A percentile compares a stretch with the other conserved stretches of the same genome.
phyloP scores from a whole-genome alignment of 2,888 invertebrate genomes.

The Drosophila borborema region DNA sequence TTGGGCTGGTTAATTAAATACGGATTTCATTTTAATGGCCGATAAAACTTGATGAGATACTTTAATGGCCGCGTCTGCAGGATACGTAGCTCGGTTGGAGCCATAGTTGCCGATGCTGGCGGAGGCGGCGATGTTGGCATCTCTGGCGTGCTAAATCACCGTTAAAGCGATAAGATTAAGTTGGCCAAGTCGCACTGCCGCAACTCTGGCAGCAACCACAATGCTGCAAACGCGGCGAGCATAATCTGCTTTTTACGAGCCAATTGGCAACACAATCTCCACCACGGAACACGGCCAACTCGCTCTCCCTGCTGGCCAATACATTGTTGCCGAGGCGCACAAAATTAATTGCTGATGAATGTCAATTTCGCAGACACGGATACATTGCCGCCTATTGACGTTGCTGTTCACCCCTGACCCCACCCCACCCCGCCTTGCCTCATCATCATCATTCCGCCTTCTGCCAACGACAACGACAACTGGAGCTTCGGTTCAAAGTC shows the following conservation, averaged over 20 bases:
- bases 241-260: slow-evolving; percentile 76
- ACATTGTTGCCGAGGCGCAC: slow-evolving; percentile 83
- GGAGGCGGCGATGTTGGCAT: slow-evolving; percentile 9
- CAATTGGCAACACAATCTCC: slow-evolving; percentile 79
- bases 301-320: slow-evolving; percentile 19
- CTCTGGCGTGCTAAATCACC: slow-evolving; percentile 74
- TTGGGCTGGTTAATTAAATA: slow-evolving; percentile 83
- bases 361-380: slow-evolving; percentile 58
- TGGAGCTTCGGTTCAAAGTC: slow-evolving; percentile 78
- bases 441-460: not conserved
- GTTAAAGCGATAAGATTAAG: slow-evolving; percentile 77
- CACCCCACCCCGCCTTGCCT: not conserved
- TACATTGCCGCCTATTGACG: slow-evolving; percentile 27
- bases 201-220: slow-evolving; percentile 46
- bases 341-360: slow-evolving; percentile 84
- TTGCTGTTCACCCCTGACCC: not conserved
- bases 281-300: slow-evolving; percentile 15
- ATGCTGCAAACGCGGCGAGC: slow-evolving; percentile 40
- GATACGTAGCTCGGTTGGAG: slow-evolving; percentile 6
- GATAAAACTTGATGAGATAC: slow-evolving; percentile 84
- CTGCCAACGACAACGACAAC: slow-evolving; percentile 20
- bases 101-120: slow-evolving; percentile 8
- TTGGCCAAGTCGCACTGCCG: slow-evolving; percentile 58
- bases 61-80: slow-evolving; percentile 63
- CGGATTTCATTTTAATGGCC: slow-evolving; percentile 83